Evolutionary conservation across 2,113 vertebrate species (phyloP).

Genomic region (Myiopsitta monachus): DNA sequence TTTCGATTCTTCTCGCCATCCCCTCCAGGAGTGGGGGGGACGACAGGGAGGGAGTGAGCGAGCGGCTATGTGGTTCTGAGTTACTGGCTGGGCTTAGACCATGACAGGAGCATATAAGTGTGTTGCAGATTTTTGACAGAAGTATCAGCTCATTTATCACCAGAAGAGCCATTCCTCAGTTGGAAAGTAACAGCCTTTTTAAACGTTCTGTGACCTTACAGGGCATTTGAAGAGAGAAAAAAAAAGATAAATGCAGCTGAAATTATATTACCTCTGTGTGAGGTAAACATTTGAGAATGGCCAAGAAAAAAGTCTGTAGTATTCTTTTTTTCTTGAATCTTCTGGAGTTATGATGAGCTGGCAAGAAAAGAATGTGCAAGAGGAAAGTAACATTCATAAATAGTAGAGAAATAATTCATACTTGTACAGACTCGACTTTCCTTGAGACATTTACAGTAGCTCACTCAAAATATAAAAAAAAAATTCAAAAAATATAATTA

Average conservation of each 20-base stretch:
- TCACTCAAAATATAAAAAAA: not conserved
- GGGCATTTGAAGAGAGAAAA: not conserved
- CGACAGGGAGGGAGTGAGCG: no score
- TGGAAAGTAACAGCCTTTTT: not conserved
- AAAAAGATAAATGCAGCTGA: not conserved
- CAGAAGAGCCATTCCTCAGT: not conserved
- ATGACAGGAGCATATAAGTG: not conserved
- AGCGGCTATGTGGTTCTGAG: no score
- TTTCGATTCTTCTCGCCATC: no score
- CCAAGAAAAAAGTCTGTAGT: not conserved
- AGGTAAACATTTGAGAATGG: not conserved
- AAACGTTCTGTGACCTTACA: not conserved
- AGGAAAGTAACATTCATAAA: not conserved
- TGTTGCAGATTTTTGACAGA: not conserved
- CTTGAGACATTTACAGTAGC: not conserved
- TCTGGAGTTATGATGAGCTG: not conserved
- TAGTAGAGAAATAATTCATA: not conserved
- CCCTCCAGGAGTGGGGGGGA: no score
- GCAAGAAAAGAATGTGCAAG: not conserved
- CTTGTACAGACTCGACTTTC: not conserved
- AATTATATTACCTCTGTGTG: not conserved
- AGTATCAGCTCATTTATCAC: not conserved
- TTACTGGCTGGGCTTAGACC: no score
- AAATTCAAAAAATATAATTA: not conserved
- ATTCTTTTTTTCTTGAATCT: not conserved